Evolutionary conservation across 2,797 vertebrate species (phyloP), one percentile per base, ranked within the genome.

Genomic region (Anguilla anguilla): DNA sequence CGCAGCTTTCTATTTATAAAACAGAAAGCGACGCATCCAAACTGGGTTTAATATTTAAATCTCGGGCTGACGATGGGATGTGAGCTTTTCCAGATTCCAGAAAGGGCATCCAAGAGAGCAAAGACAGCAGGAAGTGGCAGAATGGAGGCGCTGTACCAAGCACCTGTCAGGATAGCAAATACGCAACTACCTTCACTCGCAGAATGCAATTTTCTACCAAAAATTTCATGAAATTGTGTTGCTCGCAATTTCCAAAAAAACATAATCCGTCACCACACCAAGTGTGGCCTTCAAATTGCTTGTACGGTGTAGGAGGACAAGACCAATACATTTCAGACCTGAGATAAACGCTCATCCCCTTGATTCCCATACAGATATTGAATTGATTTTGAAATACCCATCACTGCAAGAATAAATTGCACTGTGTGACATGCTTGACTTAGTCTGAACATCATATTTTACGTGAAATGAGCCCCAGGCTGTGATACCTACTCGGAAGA

Each of bases 1-100:
- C 25, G 6, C 79, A n/a, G 11, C 43, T 46, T 87, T 72, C 86
- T 87, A 87, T 87, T 87, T 84, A 84, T 87, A 87, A 84, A 74
- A 85, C 69, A 53, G 51, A 67, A 87, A 83, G 61, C 43, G 51
- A 84, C 74, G 49, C 31, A 51, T 82, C 79, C 46, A 82, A 82
- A 51, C 4, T 51, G 79, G 22, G 79, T 51, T 64, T 43, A 19
- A 85, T 85, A 46, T 69, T 67, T 64, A 67, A 85, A 61, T 46
- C 61, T 15, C 22, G 1, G 43, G 35, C 22, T n/a, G 1, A 49
- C 0, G 57, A 57, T 17, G 51, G n/a, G 83, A 35, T 84, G 11
- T 84, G 51, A 84, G 25, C 83, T 35, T 25, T 84, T 53, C 15
- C n/a, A 84, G 51, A 84, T 84, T 84, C 53, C 53, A 57, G 53